Conservation (phyloP, 2,113 vertebrate species). For the Syrrhaptes paradoxus region DNA sequence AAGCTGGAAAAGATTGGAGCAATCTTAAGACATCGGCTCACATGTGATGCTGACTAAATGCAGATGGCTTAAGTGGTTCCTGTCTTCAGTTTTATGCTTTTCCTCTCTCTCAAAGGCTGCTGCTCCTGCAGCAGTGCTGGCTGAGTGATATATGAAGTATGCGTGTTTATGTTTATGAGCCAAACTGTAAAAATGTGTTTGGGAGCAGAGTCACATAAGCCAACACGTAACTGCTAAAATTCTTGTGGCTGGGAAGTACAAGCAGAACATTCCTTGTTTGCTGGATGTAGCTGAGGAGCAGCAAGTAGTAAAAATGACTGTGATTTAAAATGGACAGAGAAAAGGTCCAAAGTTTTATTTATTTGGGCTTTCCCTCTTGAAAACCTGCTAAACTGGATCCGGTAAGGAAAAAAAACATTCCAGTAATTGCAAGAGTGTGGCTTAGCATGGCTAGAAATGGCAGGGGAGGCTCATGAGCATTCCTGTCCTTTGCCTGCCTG, state of each 20-base stretch:
- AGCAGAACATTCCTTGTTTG: background rate
- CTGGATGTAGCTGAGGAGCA: background rate
- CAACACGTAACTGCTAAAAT: background rate
- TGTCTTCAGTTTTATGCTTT: background rate
- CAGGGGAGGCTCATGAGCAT: background rate
- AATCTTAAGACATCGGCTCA: background rate
- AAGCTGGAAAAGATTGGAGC: background rate
- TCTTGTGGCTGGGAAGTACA: background rate
- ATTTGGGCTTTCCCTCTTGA: background rate
- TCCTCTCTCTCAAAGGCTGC: background rate
- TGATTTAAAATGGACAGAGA: background rate
- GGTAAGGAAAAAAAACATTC: background rate
- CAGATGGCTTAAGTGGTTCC: constrained; percentile 10
- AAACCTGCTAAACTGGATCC: background rate
- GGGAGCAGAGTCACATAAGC: background rate
- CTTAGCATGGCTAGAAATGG: background rate
- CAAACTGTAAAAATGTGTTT: constrained; percentile 21
- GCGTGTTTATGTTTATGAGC: constrained; percentile 1
- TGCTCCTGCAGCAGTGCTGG: background rate
- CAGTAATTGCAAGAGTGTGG: background rate
- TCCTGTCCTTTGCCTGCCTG: background rate
- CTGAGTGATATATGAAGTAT: background rate
- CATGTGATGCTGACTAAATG: background rate
- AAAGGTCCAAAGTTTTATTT: background rate
- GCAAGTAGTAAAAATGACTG: background rate